phyloP scores from a whole-genome alignment of 2,888 invertebrate genomes.

The Drosophila flavopinicola region DNA sequence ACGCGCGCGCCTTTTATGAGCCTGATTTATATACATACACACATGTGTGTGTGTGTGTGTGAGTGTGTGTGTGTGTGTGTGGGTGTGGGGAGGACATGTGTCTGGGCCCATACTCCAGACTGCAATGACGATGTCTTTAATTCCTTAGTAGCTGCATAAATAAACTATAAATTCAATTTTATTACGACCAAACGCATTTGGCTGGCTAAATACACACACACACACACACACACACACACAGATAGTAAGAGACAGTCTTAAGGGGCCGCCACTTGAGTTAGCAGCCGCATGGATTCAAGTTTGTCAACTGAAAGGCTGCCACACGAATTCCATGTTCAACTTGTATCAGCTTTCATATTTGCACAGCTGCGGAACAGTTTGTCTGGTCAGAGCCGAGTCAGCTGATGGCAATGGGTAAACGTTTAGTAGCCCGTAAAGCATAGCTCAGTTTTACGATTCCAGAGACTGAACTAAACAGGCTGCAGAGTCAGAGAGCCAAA shows the following conservation, averaged over 20 bases:
- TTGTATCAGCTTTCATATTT: conserved; percentile 66
- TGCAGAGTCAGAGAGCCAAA: conserved; percentile 20
- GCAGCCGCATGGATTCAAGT: conserved; percentile 24
- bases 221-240: background rate
- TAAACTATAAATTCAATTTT: conserved; percentile 78
- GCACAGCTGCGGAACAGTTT: conserved; percentile 37
- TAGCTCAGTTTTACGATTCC: conserved; percentile 46
- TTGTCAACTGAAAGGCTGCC: conserved; percentile 31
- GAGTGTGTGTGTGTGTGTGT: conserved; percentile 19
- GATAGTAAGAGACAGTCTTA: background rate
- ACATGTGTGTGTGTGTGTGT: conserved; percentile 4
- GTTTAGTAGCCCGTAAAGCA: conserved; percentile 61
- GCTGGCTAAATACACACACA: conserved; percentile 45
- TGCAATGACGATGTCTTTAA: conserved; percentile 52
- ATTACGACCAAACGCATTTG: conserved; percentile 46
- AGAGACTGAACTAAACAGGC: conserved; percentile 7
- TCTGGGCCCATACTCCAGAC: conserved; percentile 39
- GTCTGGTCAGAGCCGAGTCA: conserved; percentile 46
- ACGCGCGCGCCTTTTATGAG: conserved; percentile 71
- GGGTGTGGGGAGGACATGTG: conserved; percentile 62
- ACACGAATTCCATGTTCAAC: conserved; percentile 53
- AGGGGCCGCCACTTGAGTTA: conserved; percentile 16
- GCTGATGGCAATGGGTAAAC: conserved; percentile 54
- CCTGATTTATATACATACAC: conserved; percentile 54
- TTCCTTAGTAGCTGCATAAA: conserved; percentile 79